A percentile compares a stretch with the other conserved stretches of the same genome.
phyloP scores from a whole-genome alignment of 2,888 invertebrate species.

The Diarsia brunnea region DNA sequence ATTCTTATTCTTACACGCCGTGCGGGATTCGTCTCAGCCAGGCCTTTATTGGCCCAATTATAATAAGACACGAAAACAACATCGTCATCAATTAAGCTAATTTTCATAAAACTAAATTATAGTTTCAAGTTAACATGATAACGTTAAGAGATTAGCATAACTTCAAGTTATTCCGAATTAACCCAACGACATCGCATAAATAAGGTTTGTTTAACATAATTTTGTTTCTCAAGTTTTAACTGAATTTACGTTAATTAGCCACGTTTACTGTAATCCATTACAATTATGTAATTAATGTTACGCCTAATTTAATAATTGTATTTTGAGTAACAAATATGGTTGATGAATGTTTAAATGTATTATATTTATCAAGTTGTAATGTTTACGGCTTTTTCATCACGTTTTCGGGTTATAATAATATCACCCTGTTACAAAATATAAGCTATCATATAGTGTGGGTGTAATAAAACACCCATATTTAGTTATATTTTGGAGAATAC shows the following conservation, averaged over 20 bases:
- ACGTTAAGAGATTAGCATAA: conserved; percentile 54
- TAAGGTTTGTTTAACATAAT: conserved; percentile 60
- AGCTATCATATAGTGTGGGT: not conserved
- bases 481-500: too few relatives aligned
- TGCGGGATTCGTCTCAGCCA: not conserved
- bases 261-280: conserved; percentile 57
- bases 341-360: conserved; percentile 34
- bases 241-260: conserved; percentile 54
- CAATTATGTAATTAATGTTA: conserved; percentile 55
- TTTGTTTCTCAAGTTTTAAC: conserved; percentile 59
- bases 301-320: conserved; percentile 51
- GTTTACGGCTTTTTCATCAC: not conserved
- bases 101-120: conserved; percentile 46
- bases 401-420: not conserved
- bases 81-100: conserved; percentile 14
- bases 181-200: conserved; percentile 57
- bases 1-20: not conserved
- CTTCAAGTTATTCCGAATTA: conserved; percentile 56
- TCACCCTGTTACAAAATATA: not conserved
- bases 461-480: too few relatives aligned
- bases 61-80: conserved; percentile 7
- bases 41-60: not conserved
- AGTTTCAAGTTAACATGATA: conserved; percentile 49
- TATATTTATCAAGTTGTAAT: conserved; percentile 1
- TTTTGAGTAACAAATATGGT: conserved; percentile 25